Conservation (phyloP, 2,113 vertebrate species). For the Zingel zingel region DNA sequence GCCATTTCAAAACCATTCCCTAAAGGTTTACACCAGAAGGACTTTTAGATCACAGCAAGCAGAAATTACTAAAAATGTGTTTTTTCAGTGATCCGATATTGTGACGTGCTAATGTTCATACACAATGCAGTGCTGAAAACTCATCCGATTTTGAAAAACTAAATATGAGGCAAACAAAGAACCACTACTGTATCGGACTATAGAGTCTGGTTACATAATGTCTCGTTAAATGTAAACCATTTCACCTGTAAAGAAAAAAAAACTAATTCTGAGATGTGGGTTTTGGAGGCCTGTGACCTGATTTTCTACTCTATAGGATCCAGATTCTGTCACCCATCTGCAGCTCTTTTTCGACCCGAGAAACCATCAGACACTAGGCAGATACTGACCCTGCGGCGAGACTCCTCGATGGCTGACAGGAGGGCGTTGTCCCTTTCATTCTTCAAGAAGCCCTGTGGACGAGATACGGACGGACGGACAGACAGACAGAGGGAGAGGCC, state of each 20-base stretch:
- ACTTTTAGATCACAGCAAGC: conserved; percentile 65
- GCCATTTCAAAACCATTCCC: conserved; percentile 74
- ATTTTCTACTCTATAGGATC: not conserved
- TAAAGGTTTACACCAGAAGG: conserved; percentile 67
- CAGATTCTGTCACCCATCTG: not conserved
- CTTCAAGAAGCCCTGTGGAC: conserved; percentile 94
- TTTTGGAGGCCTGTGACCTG: not conserved
- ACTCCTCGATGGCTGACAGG: conserved; percentile 97
- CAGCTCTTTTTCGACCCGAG: not conserved
- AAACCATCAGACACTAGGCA: conserved; percentile 18
- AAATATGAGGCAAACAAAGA: conserved; percentile 13
- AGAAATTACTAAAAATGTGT: conserved; percentile 28
- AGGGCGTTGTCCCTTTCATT: conserved; percentile 98
- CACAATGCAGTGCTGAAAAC: not conserved
- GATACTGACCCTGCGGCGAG: conserved; percentile 93
- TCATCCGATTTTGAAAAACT: not conserved
- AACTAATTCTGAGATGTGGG: not conserved
- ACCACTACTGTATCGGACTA: not conserved
- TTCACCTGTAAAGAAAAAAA: not conserved
- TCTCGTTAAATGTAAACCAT: not conserved
- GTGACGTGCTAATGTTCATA: conserved; percentile 9
- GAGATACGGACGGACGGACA: conserved; percentile 13
- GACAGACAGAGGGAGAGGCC: conserved; percentile 10
- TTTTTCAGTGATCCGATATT: conserved; percentile 37
- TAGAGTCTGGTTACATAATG: not conserved